These are phyloP conservation scores for Choristoneura rosaceana DNA, from an alignment of 2,888 invertebrate species.

Conservation along the genomic window DNA sequence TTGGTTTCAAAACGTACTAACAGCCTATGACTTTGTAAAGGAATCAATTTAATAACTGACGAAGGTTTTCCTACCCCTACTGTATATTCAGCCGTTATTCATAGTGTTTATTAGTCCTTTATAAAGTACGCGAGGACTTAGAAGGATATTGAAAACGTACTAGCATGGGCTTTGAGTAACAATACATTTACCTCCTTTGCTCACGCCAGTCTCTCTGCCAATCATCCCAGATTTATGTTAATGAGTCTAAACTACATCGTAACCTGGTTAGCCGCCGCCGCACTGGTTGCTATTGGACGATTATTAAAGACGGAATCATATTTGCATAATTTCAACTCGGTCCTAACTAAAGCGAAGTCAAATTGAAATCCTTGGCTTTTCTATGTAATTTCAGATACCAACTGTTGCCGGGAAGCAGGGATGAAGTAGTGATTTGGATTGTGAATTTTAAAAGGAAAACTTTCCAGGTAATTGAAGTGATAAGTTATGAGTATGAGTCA, in stretches of 20 bases:
- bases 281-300: constrained; percentile 6
- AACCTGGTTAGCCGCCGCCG: constrained; percentile 3
- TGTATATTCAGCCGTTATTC: too few relatives aligned
- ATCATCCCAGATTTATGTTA: background rate
- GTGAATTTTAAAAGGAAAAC: background rate
- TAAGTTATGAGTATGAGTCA: too few relatives aligned
- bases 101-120: too few relatives aligned
- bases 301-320: constrained; percentile 14
- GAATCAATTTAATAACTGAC: too few relatives aligned
- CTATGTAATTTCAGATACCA: constrained; percentile 2
- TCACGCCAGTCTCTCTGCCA: background rate
- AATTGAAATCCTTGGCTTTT: constrained; percentile 19
- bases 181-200: too few relatives aligned
- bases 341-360: constrained; percentile 14
- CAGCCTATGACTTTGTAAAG: too few relatives aligned
- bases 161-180: too few relatives aligned
- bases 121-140: too few relatives aligned
- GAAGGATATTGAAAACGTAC: too few relatives aligned
- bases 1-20: too few relatives aligned
- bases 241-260: background rate
- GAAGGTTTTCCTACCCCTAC: too few relatives aligned
- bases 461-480: too few relatives aligned
- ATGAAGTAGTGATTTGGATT: background rate
- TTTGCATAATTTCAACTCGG: constrained; percentile 20
- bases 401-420: background rate